These are phyloP conservation scores for Clarias gariepinus DNA, from an alignment of 2,113 vertebrate species.

Conservation along the genomic window DNA sequence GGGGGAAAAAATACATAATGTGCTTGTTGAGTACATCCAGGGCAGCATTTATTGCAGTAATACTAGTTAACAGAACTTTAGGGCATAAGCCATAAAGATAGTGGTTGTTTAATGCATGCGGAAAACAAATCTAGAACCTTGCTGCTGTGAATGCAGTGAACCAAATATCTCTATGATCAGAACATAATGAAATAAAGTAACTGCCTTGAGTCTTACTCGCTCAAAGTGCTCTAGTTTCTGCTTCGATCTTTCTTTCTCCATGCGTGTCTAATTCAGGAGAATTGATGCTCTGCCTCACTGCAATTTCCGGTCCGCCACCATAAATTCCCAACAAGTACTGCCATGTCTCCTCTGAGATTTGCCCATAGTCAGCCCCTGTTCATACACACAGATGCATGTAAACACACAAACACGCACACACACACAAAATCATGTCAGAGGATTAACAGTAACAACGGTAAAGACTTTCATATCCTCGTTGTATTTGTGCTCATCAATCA, in stretches of 20 bases:
- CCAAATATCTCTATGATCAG: not conserved
- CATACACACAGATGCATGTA: not conserved
- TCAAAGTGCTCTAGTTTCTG: conserved; percentile 89
- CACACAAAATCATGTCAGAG: not conserved
- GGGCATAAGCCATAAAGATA: not conserved
- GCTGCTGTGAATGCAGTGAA: not conserved
- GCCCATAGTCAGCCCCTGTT: conserved; percentile 93
- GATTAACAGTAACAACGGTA: not conserved
- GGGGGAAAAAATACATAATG: not conserved
- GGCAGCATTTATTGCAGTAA: not conserved
- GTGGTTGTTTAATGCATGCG: not conserved
- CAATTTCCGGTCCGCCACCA: conserved; percentile 88
- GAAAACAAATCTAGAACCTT: not conserved
- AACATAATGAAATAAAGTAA: not conserved
- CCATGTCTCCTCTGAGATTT: conserved; percentile 98
- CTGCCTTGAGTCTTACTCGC: conserved; percentile 13
- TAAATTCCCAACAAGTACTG: conserved; percentile 86
- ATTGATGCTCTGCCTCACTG: conserved; percentile 84
- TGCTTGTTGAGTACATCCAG: not conserved
- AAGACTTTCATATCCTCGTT: not conserved
- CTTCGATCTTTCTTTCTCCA: conserved; percentile 93
- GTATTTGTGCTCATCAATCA: not conserved
- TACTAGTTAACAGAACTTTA: not conserved
- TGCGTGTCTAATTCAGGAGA: conserved; percentile 80
- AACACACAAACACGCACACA: not conserved